These are phyloP conservation scores for Macrostomum cliftonense DNA, from an alignment of 2,888 invertebrate genomes.

Conservation along the genomic window DNA sequence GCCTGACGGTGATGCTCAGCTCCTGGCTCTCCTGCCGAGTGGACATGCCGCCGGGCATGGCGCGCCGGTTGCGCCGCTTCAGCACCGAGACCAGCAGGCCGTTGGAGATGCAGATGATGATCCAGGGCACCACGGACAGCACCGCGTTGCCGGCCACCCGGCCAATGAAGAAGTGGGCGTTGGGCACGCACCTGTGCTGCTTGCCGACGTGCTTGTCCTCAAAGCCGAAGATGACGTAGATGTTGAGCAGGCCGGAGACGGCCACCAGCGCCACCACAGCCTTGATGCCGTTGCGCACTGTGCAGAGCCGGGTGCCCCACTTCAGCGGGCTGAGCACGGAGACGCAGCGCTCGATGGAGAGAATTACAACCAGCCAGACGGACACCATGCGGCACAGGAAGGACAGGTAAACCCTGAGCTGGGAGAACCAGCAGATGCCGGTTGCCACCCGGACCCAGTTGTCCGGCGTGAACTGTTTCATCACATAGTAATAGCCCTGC, in stretches of 20 bases:
- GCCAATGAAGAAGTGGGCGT: neutral
- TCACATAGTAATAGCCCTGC: slow-evolving; percentile 5
- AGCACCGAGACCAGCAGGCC: slow-evolving; percentile 1
- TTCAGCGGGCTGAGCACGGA: slow-evolving; percentile 3
- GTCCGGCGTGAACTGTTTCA: neutral
- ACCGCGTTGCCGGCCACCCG: slow-evolving; percentile 4
- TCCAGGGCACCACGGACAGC: slow-evolving; percentile 3
- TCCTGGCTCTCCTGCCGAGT: neutral
- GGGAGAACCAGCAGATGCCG: slow-evolving; percentile 1
- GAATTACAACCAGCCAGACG: slow-evolving; percentile 6
- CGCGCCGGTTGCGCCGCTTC: neutral
- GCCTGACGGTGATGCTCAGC: slow-evolving; percentile 1
- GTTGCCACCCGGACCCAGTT: slow-evolving; percentile 7
- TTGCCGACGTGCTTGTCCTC: neutral
- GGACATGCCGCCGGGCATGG: neutral
- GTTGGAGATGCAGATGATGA: slow-evolving; percentile 4
- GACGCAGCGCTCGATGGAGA: slow-evolving; percentile 6
- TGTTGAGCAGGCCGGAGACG: slow-evolving; percentile 1
- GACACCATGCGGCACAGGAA: slow-evolving; percentile 5
- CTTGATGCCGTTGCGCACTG: slow-evolving; percentile 3
- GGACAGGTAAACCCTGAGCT: slow-evolving; percentile 5
- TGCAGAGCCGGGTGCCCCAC: slow-evolving; percentile 1
- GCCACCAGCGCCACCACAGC: slow-evolving; percentile 3
- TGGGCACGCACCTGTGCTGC: neutral
- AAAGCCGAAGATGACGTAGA: slow-evolving; percentile 6